Conservation (phyloP, 2,113 vertebrate species). For the Lepidothrix coronata region DNA sequence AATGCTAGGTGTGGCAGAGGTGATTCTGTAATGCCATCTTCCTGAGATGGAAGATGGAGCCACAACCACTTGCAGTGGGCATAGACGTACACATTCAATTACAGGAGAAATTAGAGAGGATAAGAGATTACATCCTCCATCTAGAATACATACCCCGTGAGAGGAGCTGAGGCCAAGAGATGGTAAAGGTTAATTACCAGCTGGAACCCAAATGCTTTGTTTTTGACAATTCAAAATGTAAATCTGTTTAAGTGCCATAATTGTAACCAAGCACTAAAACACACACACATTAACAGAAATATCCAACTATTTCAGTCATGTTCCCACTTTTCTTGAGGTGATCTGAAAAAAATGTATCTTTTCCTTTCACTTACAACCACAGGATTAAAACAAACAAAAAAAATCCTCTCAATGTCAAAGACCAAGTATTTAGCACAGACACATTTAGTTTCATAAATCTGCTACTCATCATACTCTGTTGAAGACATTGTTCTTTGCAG, state of each 20-base stretch:
- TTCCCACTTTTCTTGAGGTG: neutral
- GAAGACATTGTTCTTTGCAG: neutral
- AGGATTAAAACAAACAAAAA: neutral
- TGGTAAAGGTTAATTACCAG: neutral
- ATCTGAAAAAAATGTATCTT: neutral
- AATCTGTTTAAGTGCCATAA: neutral
- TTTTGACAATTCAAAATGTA: neutral
- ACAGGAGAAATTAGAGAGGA: neutral
- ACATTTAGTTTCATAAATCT: neutral
- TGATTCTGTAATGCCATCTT: neutral
- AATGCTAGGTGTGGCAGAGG: neutral
- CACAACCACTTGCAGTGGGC: neutral
- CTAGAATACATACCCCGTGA: neutral
- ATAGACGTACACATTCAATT: neutral
- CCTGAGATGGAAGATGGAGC: neutral
- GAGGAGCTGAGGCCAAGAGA: neutral
- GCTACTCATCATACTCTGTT: neutral
- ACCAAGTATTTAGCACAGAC: neutral
- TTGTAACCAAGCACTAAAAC: neutral
- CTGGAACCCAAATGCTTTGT: neutral
- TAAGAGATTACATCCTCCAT: neutral
- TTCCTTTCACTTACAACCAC: neutral
- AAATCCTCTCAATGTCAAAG: neutral
- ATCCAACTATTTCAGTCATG: neutral
- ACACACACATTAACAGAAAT: neutral